A percentile compares a stretch with the other conserved stretches of the same genome.
phyloP scores from a whole-genome alignment of 2,113 vertebrate species.

The Brachyistius frenatus region DNA sequence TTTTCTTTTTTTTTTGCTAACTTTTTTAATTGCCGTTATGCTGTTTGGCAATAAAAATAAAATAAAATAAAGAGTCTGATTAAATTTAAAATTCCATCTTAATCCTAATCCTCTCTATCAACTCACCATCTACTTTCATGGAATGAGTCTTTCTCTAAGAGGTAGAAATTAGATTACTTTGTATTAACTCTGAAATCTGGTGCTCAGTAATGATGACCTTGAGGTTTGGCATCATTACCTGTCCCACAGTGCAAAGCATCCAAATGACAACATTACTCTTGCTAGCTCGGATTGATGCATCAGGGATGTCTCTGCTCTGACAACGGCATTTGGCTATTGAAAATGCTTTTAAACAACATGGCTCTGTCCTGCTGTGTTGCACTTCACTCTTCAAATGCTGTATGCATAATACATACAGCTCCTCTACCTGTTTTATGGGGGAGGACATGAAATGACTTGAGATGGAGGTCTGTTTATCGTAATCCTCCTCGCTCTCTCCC shows the following conservation, averaged over 20 bases:
- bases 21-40: constrained; percentile 43
- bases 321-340: constrained; percentile 52
- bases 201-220: constrained; percentile 72
- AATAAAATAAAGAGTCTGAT: constrained; percentile 27
- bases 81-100: constrained; percentile 59
- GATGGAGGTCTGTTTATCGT: constrained; percentile 69
- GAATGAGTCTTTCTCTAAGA: constrained; percentile 43
- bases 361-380: constrained; percentile 28
- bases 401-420: constrained; percentile 51
- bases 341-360: constrained; percentile 53
- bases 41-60: constrained; percentile 48
- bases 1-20: too few species aligned
- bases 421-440: constrained; percentile 55
- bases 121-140: constrained; percentile 43
- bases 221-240: constrained; percentile 75
- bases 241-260: constrained; percentile 65
- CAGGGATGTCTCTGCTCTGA: constrained; percentile 33
- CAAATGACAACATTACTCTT: constrained; percentile 67
- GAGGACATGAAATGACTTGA: constrained; percentile 64
- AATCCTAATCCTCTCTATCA: constrained; percentile 58
- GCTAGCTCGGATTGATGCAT: constrained; percentile 49
- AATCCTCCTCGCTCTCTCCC: constrained; percentile 61
- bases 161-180: constrained; percentile 57
- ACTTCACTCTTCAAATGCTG: constrained; percentile 50
- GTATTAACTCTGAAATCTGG: constrained; percentile 63